Conservation (phyloP, 2,797 vertebrate genomes). For the Eleutherodactylus coqui region DNA sequence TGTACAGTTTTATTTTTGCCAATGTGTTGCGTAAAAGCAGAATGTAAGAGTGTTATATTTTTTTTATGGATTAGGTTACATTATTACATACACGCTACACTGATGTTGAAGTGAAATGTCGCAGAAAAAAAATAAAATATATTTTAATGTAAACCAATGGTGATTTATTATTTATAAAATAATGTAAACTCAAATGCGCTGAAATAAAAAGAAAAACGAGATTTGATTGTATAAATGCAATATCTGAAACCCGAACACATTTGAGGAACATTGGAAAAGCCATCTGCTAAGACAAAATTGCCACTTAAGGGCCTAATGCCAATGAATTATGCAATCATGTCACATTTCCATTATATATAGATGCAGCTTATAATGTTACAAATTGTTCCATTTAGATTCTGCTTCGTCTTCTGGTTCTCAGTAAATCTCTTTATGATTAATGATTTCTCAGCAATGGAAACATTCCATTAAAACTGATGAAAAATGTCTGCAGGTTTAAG, state of each 20-base stretch:
- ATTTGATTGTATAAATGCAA: slow-evolving; percentile 17
- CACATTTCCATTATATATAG: slow-evolving; percentile 50
- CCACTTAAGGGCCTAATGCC: slow-evolving; percentile 52
- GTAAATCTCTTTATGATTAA: slow-evolving; percentile 54
- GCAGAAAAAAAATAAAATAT: slow-evolving; percentile 13
- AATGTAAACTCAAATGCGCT: not conserved
- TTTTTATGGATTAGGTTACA: not conserved
- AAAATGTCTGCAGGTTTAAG: slow-evolving; percentile 40
- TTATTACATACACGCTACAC: not conserved
- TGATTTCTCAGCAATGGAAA: slow-evolving; percentile 57
- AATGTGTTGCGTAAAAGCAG: slow-evolving; percentile 13
- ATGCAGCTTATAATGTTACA: slow-evolving; percentile 56
- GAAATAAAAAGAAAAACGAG: not conserved
- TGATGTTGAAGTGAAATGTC: slow-evolving; percentile 8
- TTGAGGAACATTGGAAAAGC: slow-evolving; percentile 44
- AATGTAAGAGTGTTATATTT: not conserved
- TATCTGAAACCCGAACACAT: slow-evolving; percentile 21
- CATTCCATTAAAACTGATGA: slow-evolving; percentile 48
- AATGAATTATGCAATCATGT: slow-evolving; percentile 56
- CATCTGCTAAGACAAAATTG: slow-evolving; percentile 52
- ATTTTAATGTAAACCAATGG: not conserved
- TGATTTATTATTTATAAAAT: slow-evolving; percentile 25
- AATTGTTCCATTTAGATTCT: slow-evolving; percentile 57
- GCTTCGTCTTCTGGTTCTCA: slow-evolving; percentile 47
- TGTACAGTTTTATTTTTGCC: not conserved